Evolutionary conservation across 2,888 invertebrate genomes (phyloP).

Genomic region (Cepaea hortensis): DNA sequence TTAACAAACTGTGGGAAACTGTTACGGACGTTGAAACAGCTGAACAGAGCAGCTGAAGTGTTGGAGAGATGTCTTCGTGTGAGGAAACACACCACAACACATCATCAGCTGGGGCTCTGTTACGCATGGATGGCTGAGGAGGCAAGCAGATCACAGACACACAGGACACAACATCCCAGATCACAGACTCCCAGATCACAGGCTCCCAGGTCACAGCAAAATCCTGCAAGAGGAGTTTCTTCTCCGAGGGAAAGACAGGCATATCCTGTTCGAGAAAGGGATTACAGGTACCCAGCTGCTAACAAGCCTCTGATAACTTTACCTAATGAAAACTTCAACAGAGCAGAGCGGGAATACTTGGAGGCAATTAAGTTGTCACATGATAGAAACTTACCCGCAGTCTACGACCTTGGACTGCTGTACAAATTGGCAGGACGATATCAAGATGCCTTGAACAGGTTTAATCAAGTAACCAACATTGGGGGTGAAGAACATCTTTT

Average conservation of each 20-base stretch:
- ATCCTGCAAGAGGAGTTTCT: too few species aligned
- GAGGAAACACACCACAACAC: not conserved
- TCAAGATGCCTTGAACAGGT: not conserved
- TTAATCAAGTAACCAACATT: conserved; percentile 8
- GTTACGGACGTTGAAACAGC: not conserved
- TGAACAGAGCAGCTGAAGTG: not conserved
- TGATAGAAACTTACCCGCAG: not conserved
- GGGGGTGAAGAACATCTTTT: not conserved
- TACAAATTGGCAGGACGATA: not conserved
- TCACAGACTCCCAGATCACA: not conserved
- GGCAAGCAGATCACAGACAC: not conserved
- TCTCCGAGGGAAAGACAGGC: too few species aligned
- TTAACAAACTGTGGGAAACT: conserved; percentile 23
- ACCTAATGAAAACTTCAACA: not conserved
- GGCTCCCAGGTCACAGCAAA: too few species aligned
- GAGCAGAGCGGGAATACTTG: not conserved
- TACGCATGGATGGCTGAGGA: not conserved
- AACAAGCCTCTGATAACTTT: not conserved
- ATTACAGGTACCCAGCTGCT: not conserved
- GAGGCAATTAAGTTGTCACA: conserved; percentile 11
- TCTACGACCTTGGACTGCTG: not conserved
- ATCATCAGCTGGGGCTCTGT: conserved; percentile 14
- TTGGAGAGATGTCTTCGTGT: not conserved
- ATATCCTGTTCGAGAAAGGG: not conserved
- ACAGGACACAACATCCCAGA: not conserved